Evolutionary conservation across 2,888 invertebrate genomes (phyloP), one percentile per base, ranked within the genome.

Genomic region (Oscheius onirici): DNA sequence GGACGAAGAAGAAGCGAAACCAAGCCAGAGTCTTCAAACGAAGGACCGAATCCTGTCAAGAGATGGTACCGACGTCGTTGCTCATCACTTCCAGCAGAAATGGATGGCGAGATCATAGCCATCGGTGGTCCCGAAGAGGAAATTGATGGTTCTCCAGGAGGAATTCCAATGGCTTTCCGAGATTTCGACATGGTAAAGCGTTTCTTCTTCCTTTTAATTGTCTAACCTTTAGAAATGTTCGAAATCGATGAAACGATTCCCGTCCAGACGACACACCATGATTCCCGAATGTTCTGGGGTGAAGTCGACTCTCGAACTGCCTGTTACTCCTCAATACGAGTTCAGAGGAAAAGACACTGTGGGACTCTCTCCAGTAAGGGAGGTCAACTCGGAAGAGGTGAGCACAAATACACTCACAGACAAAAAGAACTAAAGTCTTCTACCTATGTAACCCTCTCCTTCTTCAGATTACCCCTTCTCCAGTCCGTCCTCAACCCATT

Each of bases 81-180:
- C 49, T 44, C 73, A 2, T 77, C 77, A 5, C 67, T 77, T 28
- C 77, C 77, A 5, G 67, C 69, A 46, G 72, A 69, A 26, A 63
- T 72, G 44, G 69, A 75, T 24, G 44, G n/a, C 34, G 51, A 46
- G 2, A 6, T 15, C 6, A 3, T 55, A 1, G 5, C 55, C 1
- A 13, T 41, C 15, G 49, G n/a, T 6, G 22, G 3, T 17, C 24
- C 13, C 24, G 72, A 72, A n/a, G 68, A 71, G 11, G 65, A 68
- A 22, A n/a, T 41, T 1, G 55, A 57, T n/a, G 44, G 46, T 8
- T 67, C 70, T 22, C 73, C 73, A 22, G 73, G 71, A 13, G 71
- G 71, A 5, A 76, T 76, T 54, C 76, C 76, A 5, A 76, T 76
- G 73, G 73, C 69, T 43, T 76, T 68, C 58, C 28, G 76, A 20